A percentile compares a stretch with the other conserved stretches of the same genome.
phyloP scores from a whole-genome alignment of 1,140 invertebrate species.

The Maconellicoccus hirsutus region DNA sequence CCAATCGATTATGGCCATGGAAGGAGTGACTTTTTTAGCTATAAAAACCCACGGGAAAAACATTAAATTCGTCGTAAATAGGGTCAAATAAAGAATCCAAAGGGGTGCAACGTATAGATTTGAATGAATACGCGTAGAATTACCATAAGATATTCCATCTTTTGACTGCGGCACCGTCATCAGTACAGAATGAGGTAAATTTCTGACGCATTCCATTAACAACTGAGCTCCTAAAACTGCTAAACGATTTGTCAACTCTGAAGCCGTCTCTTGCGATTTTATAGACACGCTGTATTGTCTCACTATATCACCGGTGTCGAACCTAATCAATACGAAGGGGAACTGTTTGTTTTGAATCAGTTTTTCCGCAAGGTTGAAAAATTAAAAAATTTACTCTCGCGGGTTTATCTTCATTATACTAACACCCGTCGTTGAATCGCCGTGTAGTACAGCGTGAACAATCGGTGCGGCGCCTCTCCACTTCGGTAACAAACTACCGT shows the following conservation, averaged over 20 bases:
- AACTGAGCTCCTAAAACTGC: slow-evolving; percentile 55
- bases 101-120: neutral
- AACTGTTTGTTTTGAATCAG: neutral
- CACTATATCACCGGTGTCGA: slow-evolving; percentile 78
- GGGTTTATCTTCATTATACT: slow-evolving; percentile 81
- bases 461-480: slow-evolving; percentile 89
- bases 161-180: slow-evolving; percentile 47
- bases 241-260: slow-evolving; percentile 51
- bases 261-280: slow-evolving; percentile 45
- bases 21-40: slow-evolving; percentile 56
- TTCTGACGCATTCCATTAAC: slow-evolving; percentile 48
- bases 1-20: slow-evolving; percentile 51
- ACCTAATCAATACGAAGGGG: slow-evolving; percentile 43
- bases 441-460: slow-evolving; percentile 67
- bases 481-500: slow-evolving; percentile 78
- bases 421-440: slow-evolving; percentile 70
- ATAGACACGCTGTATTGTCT: slow-evolving; percentile 50
- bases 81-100: slow-evolving; percentile 10
- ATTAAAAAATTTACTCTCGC: slow-evolving; percentile 43
- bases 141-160: slow-evolving; percentile 51
- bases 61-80: slow-evolving; percentile 9
- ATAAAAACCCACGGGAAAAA: slow-evolving; percentile 35
- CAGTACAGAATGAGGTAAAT: slow-evolving; percentile 45
- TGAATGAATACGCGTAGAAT: too few relatives aligned
- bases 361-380: too few relatives aligned